These are phyloP conservation scores for Cyrtorhinus lividipennis DNA, from an alignment of 1,140 invertebrate species.

Conservation along the genomic window DNA sequence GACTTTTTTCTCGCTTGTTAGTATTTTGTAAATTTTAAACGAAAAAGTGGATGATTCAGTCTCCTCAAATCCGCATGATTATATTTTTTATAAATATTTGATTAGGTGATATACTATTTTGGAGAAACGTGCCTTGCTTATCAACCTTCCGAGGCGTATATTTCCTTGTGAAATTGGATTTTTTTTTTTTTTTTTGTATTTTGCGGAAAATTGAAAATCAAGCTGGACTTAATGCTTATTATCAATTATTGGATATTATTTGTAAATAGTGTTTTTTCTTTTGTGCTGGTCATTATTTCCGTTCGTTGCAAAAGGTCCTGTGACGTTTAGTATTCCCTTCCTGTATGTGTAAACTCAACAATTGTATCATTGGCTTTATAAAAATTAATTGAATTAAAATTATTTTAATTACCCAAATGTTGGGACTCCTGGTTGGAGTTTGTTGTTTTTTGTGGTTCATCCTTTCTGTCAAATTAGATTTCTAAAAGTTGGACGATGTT, in stretches of 20 bases:
- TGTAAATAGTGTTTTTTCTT: neutral
- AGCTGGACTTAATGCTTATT: neutral
- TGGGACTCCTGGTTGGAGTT: no score
- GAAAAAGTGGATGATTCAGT: neutral
- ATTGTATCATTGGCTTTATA: slow-evolving; percentile 4
- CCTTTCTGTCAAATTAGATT: no score
- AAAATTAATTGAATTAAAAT: slow-evolving; percentile 3
- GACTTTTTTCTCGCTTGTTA: neutral
- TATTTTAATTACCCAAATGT: slow-evolving; percentile 6
- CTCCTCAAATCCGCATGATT: neutral
- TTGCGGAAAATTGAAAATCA: neutral
- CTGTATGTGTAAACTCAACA: slow-evolving; percentile 3
- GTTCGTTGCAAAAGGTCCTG: neutral
- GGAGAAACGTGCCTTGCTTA: neutral
- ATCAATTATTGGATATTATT: neutral
- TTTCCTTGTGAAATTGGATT: neutral
- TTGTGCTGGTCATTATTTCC: neutral
- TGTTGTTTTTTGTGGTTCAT: no score
- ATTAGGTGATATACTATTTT: neutral
- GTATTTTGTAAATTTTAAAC: slow-evolving; percentile 7
- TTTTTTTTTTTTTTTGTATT: neutral
- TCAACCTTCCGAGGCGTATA: neutral
- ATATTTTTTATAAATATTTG: neutral
- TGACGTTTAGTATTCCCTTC: neutral
- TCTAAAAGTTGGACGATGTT: no score